phyloP scores from a whole-genome alignment of 2,888 invertebrate species.

The Calameuta idolon region DNA sequence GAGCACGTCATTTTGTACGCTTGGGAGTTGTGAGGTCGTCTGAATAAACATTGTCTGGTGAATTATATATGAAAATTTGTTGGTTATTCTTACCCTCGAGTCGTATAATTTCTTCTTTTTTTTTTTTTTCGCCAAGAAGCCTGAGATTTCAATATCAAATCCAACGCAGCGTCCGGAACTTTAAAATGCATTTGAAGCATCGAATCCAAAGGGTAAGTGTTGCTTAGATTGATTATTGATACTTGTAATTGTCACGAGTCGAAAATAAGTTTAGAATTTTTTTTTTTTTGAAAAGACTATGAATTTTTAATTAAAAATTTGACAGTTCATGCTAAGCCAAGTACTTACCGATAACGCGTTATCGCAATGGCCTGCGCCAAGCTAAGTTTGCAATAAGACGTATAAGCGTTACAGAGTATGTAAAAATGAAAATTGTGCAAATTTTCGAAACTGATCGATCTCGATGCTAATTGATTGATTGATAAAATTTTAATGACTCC shows the following conservation, averaged over 20 bases:
- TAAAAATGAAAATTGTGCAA: neutral
- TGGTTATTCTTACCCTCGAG: slow-evolving; percentile 40
- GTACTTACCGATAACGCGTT: neutral
- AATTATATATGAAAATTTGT: slow-evolving; percentile 71
- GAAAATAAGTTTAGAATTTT: too few relatives aligned
- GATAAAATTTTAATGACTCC: neutral
- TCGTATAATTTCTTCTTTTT: neutral
- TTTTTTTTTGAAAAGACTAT: neutral
- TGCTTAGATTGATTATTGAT: neutral
- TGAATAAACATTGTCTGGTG: slow-evolving; percentile 76
- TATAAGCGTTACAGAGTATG: neutral
- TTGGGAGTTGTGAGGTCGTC: slow-evolving; percentile 83
- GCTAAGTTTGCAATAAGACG: neutral
- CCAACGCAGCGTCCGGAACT: neutral
- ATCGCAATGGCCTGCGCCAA: neutral
- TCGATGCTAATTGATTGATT: neutral
- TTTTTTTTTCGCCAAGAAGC: neutral
- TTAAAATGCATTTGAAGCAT: neutral
- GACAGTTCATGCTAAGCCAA: neutral
- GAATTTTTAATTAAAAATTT: neutral
- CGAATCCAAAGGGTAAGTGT: neutral
- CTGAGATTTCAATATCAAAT: neutral
- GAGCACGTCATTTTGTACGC: slow-evolving; percentile 79
- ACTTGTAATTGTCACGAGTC: too few relatives aligned
- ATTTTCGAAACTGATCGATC: neutral